Conservation (phyloP, 1,140 invertebrate species). For the Camponotus floridanus region DNA sequence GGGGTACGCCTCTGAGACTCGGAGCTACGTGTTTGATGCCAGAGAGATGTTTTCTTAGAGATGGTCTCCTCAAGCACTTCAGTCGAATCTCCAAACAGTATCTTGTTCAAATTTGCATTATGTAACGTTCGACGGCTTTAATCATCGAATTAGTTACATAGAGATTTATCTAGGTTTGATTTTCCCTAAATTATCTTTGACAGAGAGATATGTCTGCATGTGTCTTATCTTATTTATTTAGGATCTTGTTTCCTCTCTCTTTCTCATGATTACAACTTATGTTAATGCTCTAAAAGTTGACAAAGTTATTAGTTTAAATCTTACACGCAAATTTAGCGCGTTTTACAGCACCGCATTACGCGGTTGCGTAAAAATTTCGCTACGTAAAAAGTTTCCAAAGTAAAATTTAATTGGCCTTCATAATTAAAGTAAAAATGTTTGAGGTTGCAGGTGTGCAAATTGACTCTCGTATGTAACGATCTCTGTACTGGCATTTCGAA, state of each 20-base stretch:
- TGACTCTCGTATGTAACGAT: slow-evolving; percentile 53
- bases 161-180: not conserved
- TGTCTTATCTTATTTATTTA: slow-evolving; percentile 5
- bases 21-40: slow-evolving; percentile 21
- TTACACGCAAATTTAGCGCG: not conserved
- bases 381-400: slow-evolving; percentile 26
- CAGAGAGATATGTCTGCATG: not conserved
- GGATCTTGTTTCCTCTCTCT: not conserved
- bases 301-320: not conserved
- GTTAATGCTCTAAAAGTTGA: not conserved
- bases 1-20: not conserved
- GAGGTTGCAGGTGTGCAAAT: slow-evolving; percentile 55
- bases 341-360: not conserved
- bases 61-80: slow-evolving; percentile 3
- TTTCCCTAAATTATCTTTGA: slow-evolving; percentile 15
- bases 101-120: slow-evolving; percentile 61
- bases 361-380: slow-evolving; percentile 9
- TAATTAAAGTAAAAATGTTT: slow-evolving; percentile 56
- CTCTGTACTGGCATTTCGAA: not conserved
- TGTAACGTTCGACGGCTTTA: slow-evolving; percentile 22
- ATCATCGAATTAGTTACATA: slow-evolving; percentile 45
- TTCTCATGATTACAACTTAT: not conserved
- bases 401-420: slow-evolving; percentile 37
- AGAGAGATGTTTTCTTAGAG: slow-evolving; percentile 38
- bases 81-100: slow-evolving; percentile 21